Evolutionary conservation across 2,113 vertebrate species (phyloP).

Genomic region (Caracal caracal): DNA sequence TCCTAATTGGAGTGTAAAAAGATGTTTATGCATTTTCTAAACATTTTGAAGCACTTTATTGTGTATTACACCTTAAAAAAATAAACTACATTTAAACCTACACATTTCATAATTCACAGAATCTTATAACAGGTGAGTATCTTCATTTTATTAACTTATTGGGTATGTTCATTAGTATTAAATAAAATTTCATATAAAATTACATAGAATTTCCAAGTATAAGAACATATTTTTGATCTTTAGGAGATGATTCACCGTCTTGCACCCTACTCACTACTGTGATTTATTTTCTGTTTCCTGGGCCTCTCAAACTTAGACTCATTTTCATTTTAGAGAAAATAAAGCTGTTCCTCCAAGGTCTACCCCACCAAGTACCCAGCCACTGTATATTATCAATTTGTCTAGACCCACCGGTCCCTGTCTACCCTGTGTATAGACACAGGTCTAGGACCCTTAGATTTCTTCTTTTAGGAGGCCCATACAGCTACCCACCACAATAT

Average conservation of each 20-base stretch:
- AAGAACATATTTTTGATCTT: background rate
- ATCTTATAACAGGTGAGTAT: background rate
- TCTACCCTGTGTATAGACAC: slow-evolving; percentile 84
- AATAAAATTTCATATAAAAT: background rate
- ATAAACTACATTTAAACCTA: background rate
- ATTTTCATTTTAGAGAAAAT: background rate
- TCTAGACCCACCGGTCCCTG: slow-evolving; percentile 94
- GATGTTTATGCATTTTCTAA: background rate
- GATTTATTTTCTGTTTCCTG: background rate
- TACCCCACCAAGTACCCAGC: background rate
- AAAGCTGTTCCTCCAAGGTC: background rate
- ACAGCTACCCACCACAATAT: slow-evolving; percentile 74
- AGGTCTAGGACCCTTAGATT: slow-evolving; percentile 82
- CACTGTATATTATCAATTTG: slow-evolving; percentile 81
- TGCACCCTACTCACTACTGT: background rate
- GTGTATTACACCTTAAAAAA: background rate
- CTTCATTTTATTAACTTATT: background rate
- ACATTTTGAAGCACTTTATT: background rate
- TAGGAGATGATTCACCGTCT: background rate
- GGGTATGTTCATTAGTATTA: background rate
- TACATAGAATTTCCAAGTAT: background rate
- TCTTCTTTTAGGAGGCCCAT: slow-evolving; percentile 74
- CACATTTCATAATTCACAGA: background rate
- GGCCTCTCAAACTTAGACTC: background rate
- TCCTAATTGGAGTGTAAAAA: background rate